These are phyloP conservation scores for Platypus cylindrus DNA, from an alignment of 2,888 invertebrate species.

Conservation along the genomic window DNA sequence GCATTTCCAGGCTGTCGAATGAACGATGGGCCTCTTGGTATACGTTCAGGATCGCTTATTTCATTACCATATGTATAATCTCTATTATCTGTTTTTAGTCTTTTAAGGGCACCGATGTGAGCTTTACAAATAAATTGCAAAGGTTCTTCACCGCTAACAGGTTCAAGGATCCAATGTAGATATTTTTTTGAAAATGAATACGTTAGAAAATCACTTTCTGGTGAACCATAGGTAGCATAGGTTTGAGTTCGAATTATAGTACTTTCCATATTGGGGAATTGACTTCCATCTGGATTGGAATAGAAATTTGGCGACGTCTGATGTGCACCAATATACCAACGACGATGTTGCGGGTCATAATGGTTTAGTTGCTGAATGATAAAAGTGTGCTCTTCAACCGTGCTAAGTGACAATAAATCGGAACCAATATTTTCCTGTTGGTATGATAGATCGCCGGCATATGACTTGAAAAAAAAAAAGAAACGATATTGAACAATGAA, in stretches of 20 bases:
- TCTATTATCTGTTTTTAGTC: conserved; percentile 59
- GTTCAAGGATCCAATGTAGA: conserved; percentile 75
- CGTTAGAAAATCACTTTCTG: conserved; percentile 58
- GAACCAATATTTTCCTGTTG: conserved; percentile 35
- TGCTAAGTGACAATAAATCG: conserved; percentile 68
- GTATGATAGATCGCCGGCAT: conserved; percentile 30
- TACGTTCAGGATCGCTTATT: conserved; percentile 62
- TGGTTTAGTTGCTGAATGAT: conserved; percentile 65
- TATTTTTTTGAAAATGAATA: conserved; percentile 61
- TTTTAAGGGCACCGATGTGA: conserved; percentile 56
- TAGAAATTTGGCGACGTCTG: conserved; percentile 64
- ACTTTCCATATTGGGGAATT: conserved; percentile 65
- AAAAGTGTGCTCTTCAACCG: conserved; percentile 77
- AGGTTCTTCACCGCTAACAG: conserved; percentile 63
- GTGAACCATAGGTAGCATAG: conserved; percentile 23
- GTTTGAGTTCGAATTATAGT: conserved; percentile 57
- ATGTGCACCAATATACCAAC: conserved; percentile 76
- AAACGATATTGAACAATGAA: conserved; percentile 9
- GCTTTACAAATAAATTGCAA: conserved; percentile 83
- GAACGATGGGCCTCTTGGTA: conserved; percentile 83
- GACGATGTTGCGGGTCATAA: conserved; percentile 67
- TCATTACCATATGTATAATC: conserved; percentile 78
- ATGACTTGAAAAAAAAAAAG: conserved; percentile 40
- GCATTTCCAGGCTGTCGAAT: conserved; percentile 71
- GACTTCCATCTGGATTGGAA: conserved; percentile 77